These are phyloP conservation scores for Lochmaea capreae DNA, from an alignment of 2,888 invertebrate genomes.

Conservation along the genomic window DNA sequence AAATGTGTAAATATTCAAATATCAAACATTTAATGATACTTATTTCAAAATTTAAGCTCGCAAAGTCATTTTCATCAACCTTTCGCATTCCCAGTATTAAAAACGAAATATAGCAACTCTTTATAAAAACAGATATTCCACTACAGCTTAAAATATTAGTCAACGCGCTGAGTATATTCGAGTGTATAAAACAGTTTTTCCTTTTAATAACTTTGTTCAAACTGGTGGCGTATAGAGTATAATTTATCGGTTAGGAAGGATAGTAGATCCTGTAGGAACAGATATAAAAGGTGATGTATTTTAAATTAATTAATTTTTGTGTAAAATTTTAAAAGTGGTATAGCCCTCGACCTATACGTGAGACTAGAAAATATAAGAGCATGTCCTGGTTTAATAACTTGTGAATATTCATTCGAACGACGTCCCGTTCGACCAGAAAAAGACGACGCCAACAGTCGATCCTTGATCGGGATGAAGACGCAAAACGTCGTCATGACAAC, in stretches of 20 bases:
- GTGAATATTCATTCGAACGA: slow-evolving; percentile 65
- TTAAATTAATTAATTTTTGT: neutral
- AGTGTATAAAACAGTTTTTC: too few species aligned
- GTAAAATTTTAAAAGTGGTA: neutral
- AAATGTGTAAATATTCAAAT: too few species aligned
- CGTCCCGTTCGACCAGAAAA: slow-evolving; percentile 53
- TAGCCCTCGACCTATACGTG: slow-evolving; percentile 38
- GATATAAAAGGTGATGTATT: too few species aligned
- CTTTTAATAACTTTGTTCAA: too few species aligned
- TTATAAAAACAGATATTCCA: slow-evolving; percentile 38
- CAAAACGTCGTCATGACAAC: slow-evolving; percentile 62
- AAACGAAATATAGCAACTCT: slow-evolving; percentile 43
- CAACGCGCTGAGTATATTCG: neutral
- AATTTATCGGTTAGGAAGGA: too few species aligned
- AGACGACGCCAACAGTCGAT: slow-evolving; percentile 53
- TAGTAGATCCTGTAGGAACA: too few species aligned
- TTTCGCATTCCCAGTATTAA: slow-evolving; percentile 26
- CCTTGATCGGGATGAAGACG: slow-evolving; percentile 56
- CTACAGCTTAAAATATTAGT: slow-evolving; percentile 21
- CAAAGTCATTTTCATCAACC: slow-evolving; percentile 43
- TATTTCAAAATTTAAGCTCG: slow-evolving; percentile 18
- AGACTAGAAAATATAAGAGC: slow-evolving; percentile 60
- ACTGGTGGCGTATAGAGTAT: too few species aligned
- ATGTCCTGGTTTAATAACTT: slow-evolving; percentile 67
- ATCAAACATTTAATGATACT: neutral